Base-by-base conservation (phyloP, 2,888 invertebrate genomes). In the Muscina levida region DNA sequence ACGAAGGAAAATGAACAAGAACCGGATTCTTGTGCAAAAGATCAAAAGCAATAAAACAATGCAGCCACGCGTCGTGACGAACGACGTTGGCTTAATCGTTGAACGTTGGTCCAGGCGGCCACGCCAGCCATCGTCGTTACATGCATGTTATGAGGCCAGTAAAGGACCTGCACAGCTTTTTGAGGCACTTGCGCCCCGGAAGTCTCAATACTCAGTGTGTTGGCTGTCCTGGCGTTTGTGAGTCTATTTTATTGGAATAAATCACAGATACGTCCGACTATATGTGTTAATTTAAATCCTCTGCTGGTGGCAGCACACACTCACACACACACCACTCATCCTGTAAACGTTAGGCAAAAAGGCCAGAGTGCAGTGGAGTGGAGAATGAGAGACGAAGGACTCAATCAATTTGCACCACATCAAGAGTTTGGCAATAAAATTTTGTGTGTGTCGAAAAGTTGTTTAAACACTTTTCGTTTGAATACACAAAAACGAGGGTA, bases 31-130 rank as follows among this genome's bases (percentile, higher is more conserved):
- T 42, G 62, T 59, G 59, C n/a, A 59, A 37, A 59, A 62, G 42
- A 42, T 62, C 62, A 62, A 62, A 62, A 62, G 62, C 62, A 62
- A 62, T 62, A 62, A 62, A 62, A 62, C 62, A 62, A 62, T 62
- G 62, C 17, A 42, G 62, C 3, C 62, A 62, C 62, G 62, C 62
- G 62, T 42, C 62, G 17, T 39, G 19, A 42, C 39, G 62, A 62
- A 42, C 62, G 42, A 11, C 42, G 42, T 15, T 37, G 17, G 62
- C 10, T 62, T 62, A 62, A 62, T 62, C 62, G 62, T 13, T 62
- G 62, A 62, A 62, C 62, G 62, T 62, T 62, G 62, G 62, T 62
- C 62, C 62, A 42, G 42, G 17, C 19, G 42, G 62, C 57, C 17
- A 26, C 13, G 5, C 22, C 56, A 56, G 59, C 22, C 13, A 22